A percentile compares a stretch with the other conserved stretches of the same genome.
These are phyloP conservation scores for Gorsachius goisagi DNA, from an alignment of 2,113 vertebrate genomes.

Conservation along the genomic window DNA sequence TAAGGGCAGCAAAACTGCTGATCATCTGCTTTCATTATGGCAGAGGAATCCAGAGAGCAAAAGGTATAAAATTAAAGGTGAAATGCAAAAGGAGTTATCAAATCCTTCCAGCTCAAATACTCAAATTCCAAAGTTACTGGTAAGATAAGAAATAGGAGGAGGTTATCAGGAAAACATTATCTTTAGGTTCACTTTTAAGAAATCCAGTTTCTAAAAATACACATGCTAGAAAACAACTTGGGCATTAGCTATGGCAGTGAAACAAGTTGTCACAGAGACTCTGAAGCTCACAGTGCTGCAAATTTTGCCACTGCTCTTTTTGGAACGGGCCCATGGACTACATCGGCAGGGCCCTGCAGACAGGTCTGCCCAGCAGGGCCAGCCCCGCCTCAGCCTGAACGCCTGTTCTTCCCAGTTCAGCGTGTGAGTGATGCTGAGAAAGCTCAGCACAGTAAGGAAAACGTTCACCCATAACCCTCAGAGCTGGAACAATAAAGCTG, in stretches of 20 bases:
- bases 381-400: neutral
- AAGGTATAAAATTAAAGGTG: neutral
- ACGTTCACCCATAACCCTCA: neutral
- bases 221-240: neutral
- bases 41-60: neutral
- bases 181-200: neutral
- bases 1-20: neutral
- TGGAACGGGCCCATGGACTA: accelerated
- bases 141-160: neutral
- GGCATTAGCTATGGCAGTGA: neutral
- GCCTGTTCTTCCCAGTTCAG: neutral
- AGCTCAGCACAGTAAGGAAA: neutral
- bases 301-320: neutral
- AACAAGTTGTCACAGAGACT: neutral
- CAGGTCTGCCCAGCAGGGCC: neutral
- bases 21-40: neutral
- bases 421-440: neutral
- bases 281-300: neutral
- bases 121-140: neutral
- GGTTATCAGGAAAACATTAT: neutral
- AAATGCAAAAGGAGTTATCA: neutral
- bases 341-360: neutral
- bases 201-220: neutral
- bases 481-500: slow-evolving; percentile 20
- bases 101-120: neutral